Conservation (phyloP, 2,797 vertebrate species). For the Propithecus deckenii region DNA sequence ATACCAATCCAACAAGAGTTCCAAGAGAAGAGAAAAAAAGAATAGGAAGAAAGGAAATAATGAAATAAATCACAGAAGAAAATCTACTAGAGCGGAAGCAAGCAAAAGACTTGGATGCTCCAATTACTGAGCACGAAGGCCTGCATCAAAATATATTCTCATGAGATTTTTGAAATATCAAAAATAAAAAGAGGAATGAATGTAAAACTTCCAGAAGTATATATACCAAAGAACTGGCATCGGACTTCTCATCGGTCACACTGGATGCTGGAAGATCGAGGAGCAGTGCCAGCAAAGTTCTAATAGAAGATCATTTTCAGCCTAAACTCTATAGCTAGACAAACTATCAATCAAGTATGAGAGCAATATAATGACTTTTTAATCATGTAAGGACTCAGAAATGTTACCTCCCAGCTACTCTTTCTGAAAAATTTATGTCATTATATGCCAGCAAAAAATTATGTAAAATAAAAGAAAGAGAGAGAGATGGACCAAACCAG, state of each 20-base stretch:
- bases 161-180: constrained; percentile 18
- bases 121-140: not conserved
- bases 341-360: not conserved
- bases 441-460: not conserved
- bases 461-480: not conserved
- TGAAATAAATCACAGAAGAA: not conserved
- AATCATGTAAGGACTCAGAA: not conserved
- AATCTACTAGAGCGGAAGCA: not conserved
- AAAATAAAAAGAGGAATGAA: not conserved
- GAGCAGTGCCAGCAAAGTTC: not conserved
- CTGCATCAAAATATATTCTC: not conserved
- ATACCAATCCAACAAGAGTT: not conserved
- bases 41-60: not conserved
- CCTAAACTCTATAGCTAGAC: constrained; percentile 6
- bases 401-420: not conserved
- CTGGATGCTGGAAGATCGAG: not conserved
- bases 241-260: not conserved
- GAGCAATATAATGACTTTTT: not conserved
- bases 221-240: not conserved
- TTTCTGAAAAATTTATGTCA: not conserved
- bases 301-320: not conserved
- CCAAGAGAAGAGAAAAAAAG: not conserved
- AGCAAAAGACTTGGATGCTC: not conserved
- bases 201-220: not conserved
- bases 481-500: not conserved